Percentiles rank a stretch among this genome's conserved stretches.
Evolutionary conservation across 2,113 vertebrate species (phyloP).

Genomic region (Theristicus caerulescens): DNA sequence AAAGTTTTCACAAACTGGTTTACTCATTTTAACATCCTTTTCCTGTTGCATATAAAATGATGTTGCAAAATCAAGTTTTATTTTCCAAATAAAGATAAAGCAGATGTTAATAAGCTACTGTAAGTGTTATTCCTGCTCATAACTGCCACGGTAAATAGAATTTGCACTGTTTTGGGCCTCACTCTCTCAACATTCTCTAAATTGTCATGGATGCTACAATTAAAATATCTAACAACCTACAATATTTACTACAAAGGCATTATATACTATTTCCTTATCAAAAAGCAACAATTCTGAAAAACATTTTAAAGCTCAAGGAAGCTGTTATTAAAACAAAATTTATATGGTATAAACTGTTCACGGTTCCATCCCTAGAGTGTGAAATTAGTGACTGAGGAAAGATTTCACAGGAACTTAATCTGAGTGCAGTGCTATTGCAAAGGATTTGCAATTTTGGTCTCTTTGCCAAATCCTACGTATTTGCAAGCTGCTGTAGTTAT

Average conservation of each 20-base stretch:
- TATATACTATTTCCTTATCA: not conserved
- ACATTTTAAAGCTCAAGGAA: slow-evolving; percentile 22
- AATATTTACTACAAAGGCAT: not conserved
- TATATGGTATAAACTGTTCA: slow-evolving; percentile 12
- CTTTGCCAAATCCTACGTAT: slow-evolving; percentile 51
- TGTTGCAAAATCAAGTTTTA: not conserved
- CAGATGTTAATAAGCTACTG: not conserved
- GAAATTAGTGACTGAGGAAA: slow-evolving; percentile 42
- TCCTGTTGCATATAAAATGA: not conserved
- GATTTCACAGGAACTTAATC: slow-evolving; percentile 63
- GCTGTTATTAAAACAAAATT: slow-evolving; percentile 46
- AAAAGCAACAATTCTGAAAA: slow-evolving; percentile 1
- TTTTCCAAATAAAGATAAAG: not conserved
- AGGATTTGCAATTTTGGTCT: slow-evolving; percentile 11
- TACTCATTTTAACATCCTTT: not conserved
- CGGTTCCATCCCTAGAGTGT: slow-evolving; percentile 34
- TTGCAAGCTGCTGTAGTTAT: slow-evolving; percentile 39
- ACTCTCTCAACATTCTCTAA: not conserved
- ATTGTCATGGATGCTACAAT: not conserved
- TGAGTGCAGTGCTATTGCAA: not conserved
- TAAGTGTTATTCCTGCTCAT: not conserved
- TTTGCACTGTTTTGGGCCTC: not conserved
- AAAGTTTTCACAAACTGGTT: not conserved
- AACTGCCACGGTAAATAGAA: not conserved
- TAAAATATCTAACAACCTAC: not conserved